Evolutionary conservation across 2,888 invertebrate genomes (phyloP), one percentile per base, ranked within the genome.

Genomic region (Hyposoter didymator): DNA sequence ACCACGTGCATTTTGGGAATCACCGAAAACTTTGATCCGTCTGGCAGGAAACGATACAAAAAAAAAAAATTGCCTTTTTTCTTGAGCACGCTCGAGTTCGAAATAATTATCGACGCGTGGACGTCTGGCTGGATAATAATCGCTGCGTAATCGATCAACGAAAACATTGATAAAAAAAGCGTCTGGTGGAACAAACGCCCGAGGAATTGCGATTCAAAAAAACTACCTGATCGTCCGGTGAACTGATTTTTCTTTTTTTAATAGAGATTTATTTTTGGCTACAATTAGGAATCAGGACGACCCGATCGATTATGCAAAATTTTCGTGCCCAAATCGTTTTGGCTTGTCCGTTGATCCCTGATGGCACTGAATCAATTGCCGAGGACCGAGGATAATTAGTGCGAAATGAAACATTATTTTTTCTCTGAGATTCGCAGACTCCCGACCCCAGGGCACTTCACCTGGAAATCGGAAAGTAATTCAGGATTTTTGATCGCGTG

Each of bases 221-320:
- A 69, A 45, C 76, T 78, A 85, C 74, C 85, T 82, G 75, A 35
- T 14, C 47, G 32, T 22, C 74, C 55, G 78, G 87, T 80, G 78
- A 84, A 78, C 84, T 85, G 82, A 76, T 43, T 73, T 78, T 82
- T 43, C 82, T 35, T 32, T 83, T 35, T 19, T 62, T 43, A 22
- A 69, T 28, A 4, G 8, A 14, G 59, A 59, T 59, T 59, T 59
- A 59, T 59, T 59, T 12, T 28, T 59, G 28, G 66, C 66, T 28
- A 74, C 28, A 47, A 82, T 84, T 82, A 74, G 28, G 78, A 78
- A 78, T 84, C 64, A 78, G 72, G 80, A 78, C 84, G 80, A 79
- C 55, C 73, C 75, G 85, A 88, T 87, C 88, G 87, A 88, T 88
- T 88, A 88, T 84, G 88, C 88, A 84, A 88, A 88, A 84, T 78